Conservation (phyloP, 2,797 vertebrate species). For the Xenops minutus region DNA sequence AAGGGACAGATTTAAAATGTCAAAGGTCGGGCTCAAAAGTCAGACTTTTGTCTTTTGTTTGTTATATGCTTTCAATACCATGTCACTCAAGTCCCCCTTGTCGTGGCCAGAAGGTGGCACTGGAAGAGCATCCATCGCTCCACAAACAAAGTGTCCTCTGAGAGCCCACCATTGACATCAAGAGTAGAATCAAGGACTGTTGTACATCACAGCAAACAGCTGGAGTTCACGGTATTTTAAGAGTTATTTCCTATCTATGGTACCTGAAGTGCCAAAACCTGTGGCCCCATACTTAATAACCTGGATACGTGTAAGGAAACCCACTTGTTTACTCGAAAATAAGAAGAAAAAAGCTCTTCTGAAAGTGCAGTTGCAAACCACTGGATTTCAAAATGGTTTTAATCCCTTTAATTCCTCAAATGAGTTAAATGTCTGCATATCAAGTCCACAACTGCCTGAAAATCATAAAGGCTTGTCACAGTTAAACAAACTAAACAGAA, state of each 20-base stretch:
- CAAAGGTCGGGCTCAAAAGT: neutral
- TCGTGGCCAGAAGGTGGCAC: conserved; percentile 63
- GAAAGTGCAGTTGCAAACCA: neutral
- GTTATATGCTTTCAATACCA: neutral
- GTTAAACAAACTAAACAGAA: neutral
- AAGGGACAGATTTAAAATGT: neutral
- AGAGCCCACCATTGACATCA: rapidly evolving
- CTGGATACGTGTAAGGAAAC: neutral
- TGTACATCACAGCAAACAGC: rapidly evolving
- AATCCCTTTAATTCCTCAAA: neutral
- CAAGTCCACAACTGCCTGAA: neutral
- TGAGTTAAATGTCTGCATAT: neutral
- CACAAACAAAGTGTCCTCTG: neutral
- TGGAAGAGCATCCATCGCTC: conserved; percentile 27
- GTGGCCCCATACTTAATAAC: neutral
- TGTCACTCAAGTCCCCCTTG: too few species aligned
- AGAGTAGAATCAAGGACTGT: too few species aligned
- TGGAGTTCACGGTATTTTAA: rapidly evolving
- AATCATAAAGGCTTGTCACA: neutral
- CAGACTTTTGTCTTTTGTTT: neutral
- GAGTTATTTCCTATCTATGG: rapidly evolving
- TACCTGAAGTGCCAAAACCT: neutral
- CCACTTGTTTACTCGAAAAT: neutral
- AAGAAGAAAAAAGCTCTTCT: neutral
- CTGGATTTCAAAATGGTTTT: neutral